phyloP scores from a whole-genome alignment of 2,113 vertebrate genomes.

The Stegostoma tigrinum region DNA sequence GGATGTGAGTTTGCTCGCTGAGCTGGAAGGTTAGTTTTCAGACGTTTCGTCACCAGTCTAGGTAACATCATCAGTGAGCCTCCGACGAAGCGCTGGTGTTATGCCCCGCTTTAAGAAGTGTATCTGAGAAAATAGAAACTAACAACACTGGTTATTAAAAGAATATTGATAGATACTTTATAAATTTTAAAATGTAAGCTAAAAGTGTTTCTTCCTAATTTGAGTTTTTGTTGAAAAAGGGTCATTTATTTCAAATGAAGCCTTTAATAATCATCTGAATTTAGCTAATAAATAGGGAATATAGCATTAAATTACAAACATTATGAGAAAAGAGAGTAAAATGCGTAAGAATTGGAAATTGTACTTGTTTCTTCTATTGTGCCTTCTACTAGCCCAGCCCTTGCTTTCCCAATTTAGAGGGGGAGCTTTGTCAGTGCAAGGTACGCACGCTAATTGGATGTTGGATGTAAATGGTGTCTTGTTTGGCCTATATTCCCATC shows the following conservation, averaged over 20 bases:
- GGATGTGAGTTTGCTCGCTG: too few relatives aligned
- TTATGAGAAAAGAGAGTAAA: not conserved
- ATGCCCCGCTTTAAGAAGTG: too few relatives aligned
- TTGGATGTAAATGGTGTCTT: not conserved
- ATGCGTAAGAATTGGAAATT: not conserved
- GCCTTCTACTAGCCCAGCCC: not conserved
- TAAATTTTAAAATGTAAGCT: not conserved
- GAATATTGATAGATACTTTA: not conserved
- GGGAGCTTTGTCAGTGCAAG: not conserved
- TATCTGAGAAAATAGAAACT: not conserved
- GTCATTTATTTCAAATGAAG: not conserved
- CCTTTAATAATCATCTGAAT: not conserved
- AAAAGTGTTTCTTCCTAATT: not conserved
- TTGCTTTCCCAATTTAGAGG: not conserved
- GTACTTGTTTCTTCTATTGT: not conserved
- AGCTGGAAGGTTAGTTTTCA: too few relatives aligned
- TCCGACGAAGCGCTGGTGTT: too few relatives aligned
- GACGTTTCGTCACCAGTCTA: too few relatives aligned
- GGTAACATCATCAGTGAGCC: too few relatives aligned
- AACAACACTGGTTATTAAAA: not conserved
- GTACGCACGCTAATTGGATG: not conserved
- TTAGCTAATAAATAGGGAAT: not conserved
- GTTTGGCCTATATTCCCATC: not conserved
- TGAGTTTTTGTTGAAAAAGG: not conserved
- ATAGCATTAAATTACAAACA: not conserved